Evolutionary conservation across 2,888 invertebrate species (phyloP).

Genomic region (Tachina fera): DNA sequence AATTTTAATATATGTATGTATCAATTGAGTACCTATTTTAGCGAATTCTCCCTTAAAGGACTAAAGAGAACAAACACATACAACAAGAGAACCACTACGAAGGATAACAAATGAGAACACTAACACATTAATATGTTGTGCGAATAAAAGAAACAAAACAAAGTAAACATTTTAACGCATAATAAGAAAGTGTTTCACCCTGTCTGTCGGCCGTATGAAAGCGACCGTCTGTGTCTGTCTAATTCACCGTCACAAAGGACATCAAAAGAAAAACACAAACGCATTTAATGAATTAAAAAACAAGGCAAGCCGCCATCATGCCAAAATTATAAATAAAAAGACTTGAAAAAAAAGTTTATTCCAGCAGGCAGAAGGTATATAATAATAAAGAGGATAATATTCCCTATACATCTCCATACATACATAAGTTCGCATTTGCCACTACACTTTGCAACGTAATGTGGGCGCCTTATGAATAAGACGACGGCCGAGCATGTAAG

Average conservation of each 20-base stretch:
- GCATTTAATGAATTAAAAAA: conserved; percentile 54
- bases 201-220: background rate
- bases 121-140: conserved; percentile 14
- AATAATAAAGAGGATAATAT: conserved; percentile 34
- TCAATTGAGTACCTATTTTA: conserved; percentile 18
- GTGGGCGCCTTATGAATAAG: conserved; percentile 44
- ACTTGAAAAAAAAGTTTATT: conserved; percentile 45
- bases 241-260: background rate
- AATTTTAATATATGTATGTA: conserved; percentile 1
- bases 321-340: background rate
- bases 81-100: background rate
- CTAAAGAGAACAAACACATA: conserved; percentile 7
- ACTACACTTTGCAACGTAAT: conserved; percentile 28
- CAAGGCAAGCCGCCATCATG: conserved; percentile 45
- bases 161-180: conserved; percentile 59
- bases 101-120: conserved; percentile 39
- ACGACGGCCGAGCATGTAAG: background rate
- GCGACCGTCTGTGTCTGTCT: background rate
- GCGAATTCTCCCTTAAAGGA: conserved; percentile 47
- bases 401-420: background rate
- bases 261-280: conserved; percentile 46
- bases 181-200: conserved; percentile 29
- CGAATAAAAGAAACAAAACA: conserved; percentile 66
- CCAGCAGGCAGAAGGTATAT: conserved; percentile 15
- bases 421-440: background rate